phyloP scores from a whole-genome alignment of 2,797 vertebrate genomes.

The Cichlasoma orientale region DNA sequence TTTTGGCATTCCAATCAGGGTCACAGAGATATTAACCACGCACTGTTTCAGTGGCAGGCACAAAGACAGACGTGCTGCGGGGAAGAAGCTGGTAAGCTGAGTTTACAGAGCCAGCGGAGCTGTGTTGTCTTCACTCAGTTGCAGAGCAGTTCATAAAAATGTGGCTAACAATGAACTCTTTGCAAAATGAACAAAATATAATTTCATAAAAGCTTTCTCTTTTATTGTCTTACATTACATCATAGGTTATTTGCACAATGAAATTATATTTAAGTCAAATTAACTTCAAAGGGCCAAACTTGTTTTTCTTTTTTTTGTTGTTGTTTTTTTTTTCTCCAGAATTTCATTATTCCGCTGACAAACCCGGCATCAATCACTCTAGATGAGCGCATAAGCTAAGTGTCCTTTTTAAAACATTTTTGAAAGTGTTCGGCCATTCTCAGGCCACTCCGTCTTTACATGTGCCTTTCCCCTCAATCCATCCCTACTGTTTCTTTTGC shows the following conservation, averaged over 20 bases:
- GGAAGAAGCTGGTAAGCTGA: constrained; percentile 11
- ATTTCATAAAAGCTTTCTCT: constrained; percentile 16
- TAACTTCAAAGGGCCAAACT: constrained; percentile 10
- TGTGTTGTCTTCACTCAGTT: constrained; percentile 20
- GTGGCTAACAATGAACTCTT: constrained; percentile 36
- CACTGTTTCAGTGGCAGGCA: constrained; percentile 52
- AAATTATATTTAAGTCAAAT: constrained; percentile 25
- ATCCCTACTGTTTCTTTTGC: constrained; percentile 70
- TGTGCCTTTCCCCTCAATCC: constrained; percentile 51
- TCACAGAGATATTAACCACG: constrained; percentile 53
- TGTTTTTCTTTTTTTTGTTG: background rate
- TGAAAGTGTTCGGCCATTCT: constrained; percentile 21
- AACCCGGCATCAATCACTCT: constrained; percentile 31
- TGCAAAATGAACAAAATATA: constrained; percentile 28
- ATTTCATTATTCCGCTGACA: constrained; percentile 42
- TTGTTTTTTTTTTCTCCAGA: constrained; percentile 7
- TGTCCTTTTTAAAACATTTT: background rate
- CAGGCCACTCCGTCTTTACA: constrained; percentile 14
- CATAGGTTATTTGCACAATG: constrained; percentile 13
- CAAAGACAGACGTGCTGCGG: constrained; percentile 46
- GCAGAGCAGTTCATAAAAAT: constrained; percentile 26
- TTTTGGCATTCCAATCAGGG: constrained; percentile 49
- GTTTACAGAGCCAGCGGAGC: constrained; percentile 31
- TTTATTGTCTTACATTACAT: constrained; percentile 32
- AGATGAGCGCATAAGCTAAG: constrained; percentile 9